phyloP scores from a whole-genome alignment of 2,888 invertebrate species.

The Netelia inedita region DNA sequence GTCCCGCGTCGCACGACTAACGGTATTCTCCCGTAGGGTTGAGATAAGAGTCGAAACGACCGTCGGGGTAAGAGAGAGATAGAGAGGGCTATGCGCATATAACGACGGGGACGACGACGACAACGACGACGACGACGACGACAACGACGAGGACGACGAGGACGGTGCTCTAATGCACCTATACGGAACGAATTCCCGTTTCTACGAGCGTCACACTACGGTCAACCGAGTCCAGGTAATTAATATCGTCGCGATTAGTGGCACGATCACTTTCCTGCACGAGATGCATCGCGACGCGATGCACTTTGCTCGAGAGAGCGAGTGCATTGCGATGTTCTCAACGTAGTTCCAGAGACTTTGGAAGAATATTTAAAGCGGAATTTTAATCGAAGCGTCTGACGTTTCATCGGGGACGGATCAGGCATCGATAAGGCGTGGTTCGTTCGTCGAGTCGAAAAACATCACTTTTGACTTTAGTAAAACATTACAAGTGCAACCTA shows the following conservation, averaged over 20 bases:
- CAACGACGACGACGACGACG: slow-evolving; percentile 52
- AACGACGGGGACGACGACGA: slow-evolving; percentile 42
- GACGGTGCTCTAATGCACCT: slow-evolving; percentile 60
- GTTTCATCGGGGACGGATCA: too few relatives aligned
- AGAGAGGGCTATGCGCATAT: slow-evolving; percentile 31
- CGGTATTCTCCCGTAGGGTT: slow-evolving; percentile 60
- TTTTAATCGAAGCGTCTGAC: too few relatives aligned
- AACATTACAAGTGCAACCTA: too few relatives aligned
- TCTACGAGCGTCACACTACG: slow-evolving; percentile 73
- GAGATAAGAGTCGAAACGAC: slow-evolving; percentile 49
- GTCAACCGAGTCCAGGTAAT: slow-evolving; percentile 67
- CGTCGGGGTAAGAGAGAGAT: slow-evolving; percentile 7
- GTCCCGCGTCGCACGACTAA: slow-evolving; percentile 47
- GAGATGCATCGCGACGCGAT: slow-evolving; percentile 50
- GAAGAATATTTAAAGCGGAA: too few relatives aligned
- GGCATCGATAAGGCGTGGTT: too few relatives aligned
- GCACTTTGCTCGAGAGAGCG: background rate
- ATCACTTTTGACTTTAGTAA: too few relatives aligned
- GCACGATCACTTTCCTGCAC: slow-evolving; percentile 73
- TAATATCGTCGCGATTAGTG: slow-evolving; percentile 76
- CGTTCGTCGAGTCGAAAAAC: too few relatives aligned
- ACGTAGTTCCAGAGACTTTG: too few relatives aligned
- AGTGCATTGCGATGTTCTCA: too few relatives aligned
- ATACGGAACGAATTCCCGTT: slow-evolving; percentile 68
- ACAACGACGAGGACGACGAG: slow-evolving; percentile 62